Evolutionary conservation across 2,888 invertebrate genomes (phyloP), one percentile per base, ranked within the genome.

Genomic region (Erebia ligea): DNA sequence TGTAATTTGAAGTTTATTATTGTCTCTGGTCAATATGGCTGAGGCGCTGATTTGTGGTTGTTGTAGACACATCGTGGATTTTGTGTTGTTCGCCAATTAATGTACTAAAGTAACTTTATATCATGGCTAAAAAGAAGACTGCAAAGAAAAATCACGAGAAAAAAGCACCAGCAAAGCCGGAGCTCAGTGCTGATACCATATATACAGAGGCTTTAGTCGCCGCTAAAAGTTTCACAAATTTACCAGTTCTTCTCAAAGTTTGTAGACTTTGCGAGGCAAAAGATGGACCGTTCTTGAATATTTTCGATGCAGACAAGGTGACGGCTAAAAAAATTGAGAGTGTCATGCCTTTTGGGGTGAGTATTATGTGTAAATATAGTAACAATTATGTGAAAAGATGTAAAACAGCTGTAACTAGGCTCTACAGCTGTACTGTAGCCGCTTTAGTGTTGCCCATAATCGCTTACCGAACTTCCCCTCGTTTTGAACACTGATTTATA

Each of bases 281-380:
- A 82, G 91, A 92, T 81, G 94, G 94, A 0, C 94, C 94, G 1
- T 94, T 93, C 73, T 83, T 92, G 10, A 90, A 93, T 72, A 93
- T 94, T 72, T 94, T 93, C 73, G 92, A 90, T 61, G 81, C 86
- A 54, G 93, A 91, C 67, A 89, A 87, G 77, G 76, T 85, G 15
- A 89, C 86, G n/a, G 87, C 91, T 0, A 91, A 86, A 76, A 93
- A 92, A 81, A 91, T 94, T 72, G 88, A 92, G 48, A 86, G 88
- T 45, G 74, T 93, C 63, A 85, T 94, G 88, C 92, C 93, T 48
- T 92, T 94, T 81, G 84, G 75, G 83, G 94, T 94, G 81, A 88
- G 89, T 65, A 58, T 61, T 56, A 40, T 15, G 34, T 69, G 19
- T 42, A 48, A 56, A 40, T 25, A 6, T 40, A 13, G 34, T 42